These are phyloP conservation scores for Cotesia glomerata DNA, from an alignment of 1,140 invertebrate species.

Conservation along the genomic window DNA sequence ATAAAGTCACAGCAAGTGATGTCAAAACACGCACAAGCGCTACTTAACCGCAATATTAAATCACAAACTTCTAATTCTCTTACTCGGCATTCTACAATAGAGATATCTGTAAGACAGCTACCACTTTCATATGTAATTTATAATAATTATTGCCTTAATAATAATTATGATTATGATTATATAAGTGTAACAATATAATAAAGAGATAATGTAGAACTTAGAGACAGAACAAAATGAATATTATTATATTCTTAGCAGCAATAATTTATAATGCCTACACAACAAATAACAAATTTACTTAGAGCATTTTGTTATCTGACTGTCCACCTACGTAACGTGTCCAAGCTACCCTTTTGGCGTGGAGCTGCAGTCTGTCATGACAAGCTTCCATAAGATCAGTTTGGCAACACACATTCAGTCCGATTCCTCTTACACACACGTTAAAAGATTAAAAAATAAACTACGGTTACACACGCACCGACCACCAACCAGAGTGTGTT, in stretches of 20 bases:
- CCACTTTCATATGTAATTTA: background rate
- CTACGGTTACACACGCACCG: no score
- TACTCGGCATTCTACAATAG: background rate
- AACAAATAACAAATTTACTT: conserved; percentile 2
- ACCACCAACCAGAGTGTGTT: no score
- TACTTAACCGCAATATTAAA: no score
- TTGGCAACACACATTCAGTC: background rate
- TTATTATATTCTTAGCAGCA: background rate
- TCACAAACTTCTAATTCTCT: no score
- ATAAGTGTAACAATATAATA: background rate
- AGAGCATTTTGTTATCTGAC: conserved; percentile 25
- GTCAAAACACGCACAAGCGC: background rate
- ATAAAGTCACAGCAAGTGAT: no score
- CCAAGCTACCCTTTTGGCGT: conserved; percentile 14
- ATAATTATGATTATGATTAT: background rate
- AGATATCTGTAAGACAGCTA: conserved; percentile 11
- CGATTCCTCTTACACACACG: no score
- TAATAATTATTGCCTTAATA: background rate
- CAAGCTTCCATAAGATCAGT: conserved; percentile 4
- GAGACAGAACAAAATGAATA: background rate
- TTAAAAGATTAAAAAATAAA: no score
- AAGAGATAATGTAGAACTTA: background rate
- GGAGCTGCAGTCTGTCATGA: background rate
- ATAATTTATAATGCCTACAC: conserved; percentile 29
- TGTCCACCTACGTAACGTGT: conserved; percentile 20